Percentiles rank a stretch among this genome's conserved stretches.
These are phyloP conservation scores for Megaceryle maxima DNA, from an alignment of 2,113 vertebrate genomes.

Conservation along the genomic window DNA sequence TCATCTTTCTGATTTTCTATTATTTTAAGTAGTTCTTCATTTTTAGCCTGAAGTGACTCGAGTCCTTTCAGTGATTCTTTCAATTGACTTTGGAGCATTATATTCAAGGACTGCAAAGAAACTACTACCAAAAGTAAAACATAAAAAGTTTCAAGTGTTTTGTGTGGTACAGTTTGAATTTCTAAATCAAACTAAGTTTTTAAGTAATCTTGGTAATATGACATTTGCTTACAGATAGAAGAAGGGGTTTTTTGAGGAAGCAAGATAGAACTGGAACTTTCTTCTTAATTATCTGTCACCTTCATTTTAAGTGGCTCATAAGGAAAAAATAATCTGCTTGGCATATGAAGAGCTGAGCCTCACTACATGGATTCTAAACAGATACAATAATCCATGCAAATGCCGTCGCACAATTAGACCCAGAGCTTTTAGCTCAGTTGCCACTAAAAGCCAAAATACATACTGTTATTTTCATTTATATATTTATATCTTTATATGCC, in stretches of 20 bases:
- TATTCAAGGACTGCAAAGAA: constrained; percentile 80
- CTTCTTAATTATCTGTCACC: neutral
- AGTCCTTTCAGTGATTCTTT: constrained; percentile 73
- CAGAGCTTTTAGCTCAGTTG: neutral
- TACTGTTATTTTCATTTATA: neutral
- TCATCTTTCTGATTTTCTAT: constrained; percentile 77
- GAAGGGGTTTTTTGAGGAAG: rapidly evolving
- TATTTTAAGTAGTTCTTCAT: constrained; percentile 78
- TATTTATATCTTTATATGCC: neutral
- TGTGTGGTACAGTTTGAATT: neutral
- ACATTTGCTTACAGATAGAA: neutral
- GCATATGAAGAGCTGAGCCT: neutral
- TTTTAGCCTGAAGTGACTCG: constrained; percentile 79
- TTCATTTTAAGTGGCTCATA: neutral
- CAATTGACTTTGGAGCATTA: constrained; percentile 82
- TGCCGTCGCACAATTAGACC: neutral
- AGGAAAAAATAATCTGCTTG: neutral
- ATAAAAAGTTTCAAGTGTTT: neutral
- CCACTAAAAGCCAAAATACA: neutral
- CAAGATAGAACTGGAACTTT: neutral
- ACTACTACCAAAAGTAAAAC: constrained; percentile 67
- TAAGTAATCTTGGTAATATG: neutral
- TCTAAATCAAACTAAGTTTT: neutral
- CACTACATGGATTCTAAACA: neutral
- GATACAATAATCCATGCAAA: neutral